Evolutionary conservation across 2,888 invertebrate genomes (phyloP), one percentile per base, ranked within the genome.

Genomic region (Luperina testacea): DNA sequence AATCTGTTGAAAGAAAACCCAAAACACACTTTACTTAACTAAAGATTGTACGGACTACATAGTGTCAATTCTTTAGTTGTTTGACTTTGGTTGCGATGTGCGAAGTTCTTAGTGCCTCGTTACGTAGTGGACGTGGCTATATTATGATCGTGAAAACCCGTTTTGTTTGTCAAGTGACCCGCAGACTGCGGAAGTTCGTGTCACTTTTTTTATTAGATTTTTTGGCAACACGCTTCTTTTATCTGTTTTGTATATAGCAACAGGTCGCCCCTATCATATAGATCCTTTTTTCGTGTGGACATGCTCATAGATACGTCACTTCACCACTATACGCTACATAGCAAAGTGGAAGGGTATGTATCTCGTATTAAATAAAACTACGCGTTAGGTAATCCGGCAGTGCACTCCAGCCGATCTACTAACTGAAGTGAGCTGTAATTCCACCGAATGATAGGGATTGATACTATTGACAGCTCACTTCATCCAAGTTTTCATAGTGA

Each of bases 241-340:
- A 65, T 82, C 45, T 72, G 27, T 67, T 80, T 72, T 32, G n/a
- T 82, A 42, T 65, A 82, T 57, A 77, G 78, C 82, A 82, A 82
- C 78, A 82, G 70, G 82, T 82, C 20, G 38, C 27, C 7, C 15
- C 61, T n/a, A 73, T 70, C 24, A 63, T 51, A 53, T 48, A 24
- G 38, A 27, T 69, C 48, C 53, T 11, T 3, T 48, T 72, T 48
- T 32, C 0, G n/a, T 63, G 20, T 48, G 15, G n/a, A 6, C 0
- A 45, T 73, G 6, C 3, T 27, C 20, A 17, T 48, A 68, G 5
- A 51, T 27, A 71, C 15, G 15, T 8, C 17, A 57, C 17, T 15
- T 15, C 0, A 24, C 20, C 42, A 53, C 5, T 42, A 42, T 20
- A 67, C 2, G 51, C 7, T 17, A 45, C 24, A 74, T 24, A 8